Conservation (phyloP, 1,140 invertebrate genomes). For the Trialeurodes vaporariorum region DNA sequence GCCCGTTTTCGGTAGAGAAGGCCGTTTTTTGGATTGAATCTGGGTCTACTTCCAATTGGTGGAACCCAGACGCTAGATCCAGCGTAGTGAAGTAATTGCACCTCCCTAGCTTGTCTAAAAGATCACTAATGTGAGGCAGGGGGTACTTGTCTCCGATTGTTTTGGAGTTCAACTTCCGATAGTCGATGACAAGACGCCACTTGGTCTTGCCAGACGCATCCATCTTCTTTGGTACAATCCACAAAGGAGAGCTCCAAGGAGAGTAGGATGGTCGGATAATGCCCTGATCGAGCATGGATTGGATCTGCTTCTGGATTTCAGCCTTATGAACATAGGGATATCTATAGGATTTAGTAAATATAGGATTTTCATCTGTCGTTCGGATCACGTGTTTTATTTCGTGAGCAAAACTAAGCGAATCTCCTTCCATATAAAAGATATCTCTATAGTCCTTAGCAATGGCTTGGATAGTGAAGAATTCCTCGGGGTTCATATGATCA, state of each 20-base stretch:
- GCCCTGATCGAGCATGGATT: slow-evolving; percentile 21
- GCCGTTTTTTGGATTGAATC: slow-evolving; percentile 33
- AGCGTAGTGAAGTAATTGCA: slow-evolving; percentile 35
- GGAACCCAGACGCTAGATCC: slow-evolving; percentile 38
- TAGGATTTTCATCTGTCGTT: background rate
- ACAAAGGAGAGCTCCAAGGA: slow-evolving; percentile 36
- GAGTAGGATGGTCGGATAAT: slow-evolving; percentile 32
- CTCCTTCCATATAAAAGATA: slow-evolving; percentile 2
- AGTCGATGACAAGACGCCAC: too few species aligned
- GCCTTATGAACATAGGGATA: background rate
- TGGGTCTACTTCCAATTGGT: slow-evolving; percentile 32
- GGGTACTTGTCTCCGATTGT: slow-evolving; percentile 34
- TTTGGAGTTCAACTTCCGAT: too few species aligned
- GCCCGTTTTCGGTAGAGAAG: slow-evolving; percentile 30
- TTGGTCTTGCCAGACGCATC: too few species aligned
- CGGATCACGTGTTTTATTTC: background rate
- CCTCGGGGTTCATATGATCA: background rate
- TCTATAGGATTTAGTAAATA: too few species aligned
- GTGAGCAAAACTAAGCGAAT: background rate
- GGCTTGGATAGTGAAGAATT: background rate
- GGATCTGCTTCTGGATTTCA: slow-evolving; percentile 11
- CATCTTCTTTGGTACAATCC: too few species aligned
- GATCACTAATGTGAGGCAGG: slow-evolving; percentile 28
- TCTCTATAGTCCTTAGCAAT: background rate
- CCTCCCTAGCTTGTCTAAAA: slow-evolving; percentile 30